These are phyloP conservation scores for Narcine bancroftii DNA, from an alignment of 2,113 vertebrate species.

Conservation along the genomic window DNA sequence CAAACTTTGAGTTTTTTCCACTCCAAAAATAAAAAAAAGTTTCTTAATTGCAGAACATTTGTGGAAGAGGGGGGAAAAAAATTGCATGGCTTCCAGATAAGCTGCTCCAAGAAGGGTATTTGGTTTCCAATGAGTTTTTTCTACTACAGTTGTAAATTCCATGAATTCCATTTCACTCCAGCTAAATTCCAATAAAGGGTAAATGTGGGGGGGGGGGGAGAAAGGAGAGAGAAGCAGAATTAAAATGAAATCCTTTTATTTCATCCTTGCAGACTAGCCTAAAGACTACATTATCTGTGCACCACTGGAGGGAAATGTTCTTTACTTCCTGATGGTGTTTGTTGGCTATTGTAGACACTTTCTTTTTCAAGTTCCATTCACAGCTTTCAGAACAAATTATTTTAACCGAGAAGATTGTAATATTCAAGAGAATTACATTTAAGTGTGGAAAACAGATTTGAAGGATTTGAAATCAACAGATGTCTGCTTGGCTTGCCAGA, in stretches of 20 bases:
- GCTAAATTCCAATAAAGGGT: not conserved
- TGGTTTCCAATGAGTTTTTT: not conserved
- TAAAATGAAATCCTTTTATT: no score
- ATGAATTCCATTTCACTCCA: not conserved
- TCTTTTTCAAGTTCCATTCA: not conserved
- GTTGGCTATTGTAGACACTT: not conserved
- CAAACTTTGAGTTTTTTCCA: not conserved
- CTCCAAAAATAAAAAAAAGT: no score
- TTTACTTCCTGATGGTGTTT: not conserved
- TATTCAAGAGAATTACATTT: constrained; percentile 8
- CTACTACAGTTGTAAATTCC: not conserved
- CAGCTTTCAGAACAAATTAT: not conserved
- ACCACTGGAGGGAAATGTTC: not conserved
- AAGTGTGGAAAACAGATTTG: not conserved
- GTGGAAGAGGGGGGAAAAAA: not conserved
- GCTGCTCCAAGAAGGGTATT: not conserved
- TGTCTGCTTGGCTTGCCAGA: no score
- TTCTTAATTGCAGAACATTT: not conserved
- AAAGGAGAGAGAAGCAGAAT: no score
- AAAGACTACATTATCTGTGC: not conserved
- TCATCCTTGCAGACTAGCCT: not conserved
- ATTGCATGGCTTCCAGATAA: not conserved
- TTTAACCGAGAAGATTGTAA: not conserved
- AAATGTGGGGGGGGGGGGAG: not conserved
- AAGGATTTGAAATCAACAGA: not conserved